phyloP scores from a whole-genome alignment of 1,140 invertebrate genomes.

The Hypothenemus hampei region DNA sequence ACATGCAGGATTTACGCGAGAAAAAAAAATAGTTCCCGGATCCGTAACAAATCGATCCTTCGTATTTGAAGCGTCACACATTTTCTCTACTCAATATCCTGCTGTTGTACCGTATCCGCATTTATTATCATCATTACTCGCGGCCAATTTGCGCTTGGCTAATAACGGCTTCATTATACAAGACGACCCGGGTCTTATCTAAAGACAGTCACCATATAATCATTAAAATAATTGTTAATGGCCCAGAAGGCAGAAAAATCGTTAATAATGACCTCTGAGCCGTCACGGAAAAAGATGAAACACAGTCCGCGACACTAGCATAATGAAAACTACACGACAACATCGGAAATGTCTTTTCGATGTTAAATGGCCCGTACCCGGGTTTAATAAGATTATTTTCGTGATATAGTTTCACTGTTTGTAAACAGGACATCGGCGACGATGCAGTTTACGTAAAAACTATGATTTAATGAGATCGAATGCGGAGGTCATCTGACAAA shows the following conservation, averaged over 20 bases:
- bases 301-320: too few relatives aligned
- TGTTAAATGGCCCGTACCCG: slow-evolving; percentile 1
- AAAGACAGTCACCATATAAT: slow-evolving; percentile 6
- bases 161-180: slow-evolving; percentile 12
- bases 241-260: not conserved
- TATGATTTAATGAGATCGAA: slow-evolving; percentile 8
- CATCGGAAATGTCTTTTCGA: slow-evolving; percentile 12
- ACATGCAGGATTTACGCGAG: too few relatives aligned
- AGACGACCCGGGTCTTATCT: slow-evolving; percentile 1
- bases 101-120: too few relatives aligned
- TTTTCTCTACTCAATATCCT: too few relatives aligned
- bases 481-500: not conserved
- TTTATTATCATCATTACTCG: too few relatives aligned
- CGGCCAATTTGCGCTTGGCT: too few relatives aligned
- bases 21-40: too few relatives aligned
- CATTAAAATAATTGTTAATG: slow-evolving; percentile 15
- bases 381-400: slow-evolving; percentile 10
- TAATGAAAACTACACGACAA: not conserved
- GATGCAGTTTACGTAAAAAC: not conserved
- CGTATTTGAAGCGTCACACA: too few relatives aligned
- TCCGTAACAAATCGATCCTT: too few relatives aligned
- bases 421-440: too few relatives aligned
- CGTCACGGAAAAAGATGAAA: too few relatives aligned
- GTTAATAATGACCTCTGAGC: slow-evolving; percentile 2
- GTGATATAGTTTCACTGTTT: too few relatives aligned